Evolutionary conservation across 1,140 invertebrate genomes (phyloP).

Genomic region (Helicorthomorpha holstii): DNA sequence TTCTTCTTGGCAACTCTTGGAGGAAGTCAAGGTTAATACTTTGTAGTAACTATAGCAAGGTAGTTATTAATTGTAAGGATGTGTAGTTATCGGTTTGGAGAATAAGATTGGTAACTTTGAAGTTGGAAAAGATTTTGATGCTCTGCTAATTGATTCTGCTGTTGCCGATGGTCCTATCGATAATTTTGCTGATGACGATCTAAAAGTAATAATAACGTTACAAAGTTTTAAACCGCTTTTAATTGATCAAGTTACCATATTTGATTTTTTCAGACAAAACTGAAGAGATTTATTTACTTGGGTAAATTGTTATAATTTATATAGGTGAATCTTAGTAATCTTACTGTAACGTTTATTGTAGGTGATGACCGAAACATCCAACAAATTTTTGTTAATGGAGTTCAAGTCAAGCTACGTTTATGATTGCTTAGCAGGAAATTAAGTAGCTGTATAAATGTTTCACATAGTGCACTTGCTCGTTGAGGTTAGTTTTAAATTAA

Average conservation of each 20-base stretch:
- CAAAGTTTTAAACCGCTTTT: constrained; percentile 2
- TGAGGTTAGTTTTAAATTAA: too few relatives aligned
- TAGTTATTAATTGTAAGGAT: constrained; percentile 9
- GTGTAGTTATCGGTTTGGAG: constrained; percentile 52
- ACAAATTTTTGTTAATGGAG: constrained; percentile 61
- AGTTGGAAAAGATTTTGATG: constrained; percentile 70
- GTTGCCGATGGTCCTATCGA: constrained; percentile 22
- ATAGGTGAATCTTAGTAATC: constrained; percentile 32
- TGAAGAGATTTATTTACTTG: not conserved
- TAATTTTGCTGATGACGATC: constrained; percentile 20
- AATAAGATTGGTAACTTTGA: constrained; percentile 58
- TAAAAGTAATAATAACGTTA: not conserved
- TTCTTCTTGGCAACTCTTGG: constrained; percentile 72
- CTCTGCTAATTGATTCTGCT: constrained; percentile 38
- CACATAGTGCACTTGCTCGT: too few relatives aligned
- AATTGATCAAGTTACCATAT: not conserved
- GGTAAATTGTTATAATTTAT: not conserved
- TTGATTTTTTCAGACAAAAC: not conserved
- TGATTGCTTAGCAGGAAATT: too few relatives aligned
- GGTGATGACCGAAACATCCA: constrained; percentile 71
- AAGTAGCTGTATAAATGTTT: too few relatives aligned
- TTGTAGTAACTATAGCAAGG: not conserved
- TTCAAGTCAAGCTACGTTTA: too few relatives aligned
- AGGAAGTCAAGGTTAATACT: constrained; percentile 48
- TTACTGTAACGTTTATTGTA: constrained; percentile 63